Evolutionary conservation across 2,797 vertebrate genomes (phyloP).

Genomic region (Amphiprion clarkii): DNA sequence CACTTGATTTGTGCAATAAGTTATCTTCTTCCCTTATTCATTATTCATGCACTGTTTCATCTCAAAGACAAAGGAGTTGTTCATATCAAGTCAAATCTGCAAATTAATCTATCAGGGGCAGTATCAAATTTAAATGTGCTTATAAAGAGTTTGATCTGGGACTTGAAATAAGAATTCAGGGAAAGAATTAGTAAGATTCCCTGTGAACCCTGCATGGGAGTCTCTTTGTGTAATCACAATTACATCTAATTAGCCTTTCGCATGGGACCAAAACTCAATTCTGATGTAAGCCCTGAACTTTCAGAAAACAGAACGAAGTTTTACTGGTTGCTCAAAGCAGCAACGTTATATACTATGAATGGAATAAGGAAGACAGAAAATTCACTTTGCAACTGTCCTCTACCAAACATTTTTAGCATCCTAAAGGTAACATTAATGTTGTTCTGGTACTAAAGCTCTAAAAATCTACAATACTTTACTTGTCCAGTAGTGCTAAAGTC

Average conservation of each 20-base stretch:
- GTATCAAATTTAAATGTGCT: conserved; percentile 3
- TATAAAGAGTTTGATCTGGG: conserved; percentile 18
- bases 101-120: conserved; percentile 6
- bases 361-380: neutral
- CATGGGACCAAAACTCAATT: neutral
- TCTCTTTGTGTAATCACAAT: conserved; percentile 12
- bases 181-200: conserved; percentile 6
- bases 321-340: neutral
- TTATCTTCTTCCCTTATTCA: neutral
- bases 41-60: neutral
- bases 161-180: conserved; percentile 9
- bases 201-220: neutral
- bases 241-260: conserved; percentile 3
- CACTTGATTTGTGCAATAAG: neutral
- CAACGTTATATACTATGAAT: neutral
- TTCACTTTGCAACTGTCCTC: too few species aligned
- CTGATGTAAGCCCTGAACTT: neutral
- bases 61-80: conserved; percentile 22
- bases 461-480: too few species aligned
- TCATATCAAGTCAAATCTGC: neutral
- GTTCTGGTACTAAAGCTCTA: too few species aligned
- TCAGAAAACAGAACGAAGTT: neutral
- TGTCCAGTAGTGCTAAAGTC: too few species aligned
- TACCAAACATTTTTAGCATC: too few species aligned
- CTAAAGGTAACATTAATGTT: too few species aligned